Percentiles rank a stretch among this genome's conserved stretches.
Evolutionary conservation across 2,113 vertebrate genomes (phyloP).

Genomic region (Oophaga pumilio): DNA sequence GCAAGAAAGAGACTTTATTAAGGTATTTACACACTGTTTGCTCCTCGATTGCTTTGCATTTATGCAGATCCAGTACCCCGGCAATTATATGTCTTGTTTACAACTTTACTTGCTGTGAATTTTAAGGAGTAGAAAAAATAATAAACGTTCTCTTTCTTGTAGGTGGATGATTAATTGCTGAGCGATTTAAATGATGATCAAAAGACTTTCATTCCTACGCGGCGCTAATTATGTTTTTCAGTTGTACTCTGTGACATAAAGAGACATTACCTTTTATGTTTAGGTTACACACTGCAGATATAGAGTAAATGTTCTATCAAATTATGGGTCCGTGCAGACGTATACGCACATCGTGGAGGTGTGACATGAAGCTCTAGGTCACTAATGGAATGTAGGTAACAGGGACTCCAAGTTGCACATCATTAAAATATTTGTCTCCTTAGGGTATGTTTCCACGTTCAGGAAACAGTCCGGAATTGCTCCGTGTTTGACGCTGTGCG

Average conservation of each 20-base stretch:
- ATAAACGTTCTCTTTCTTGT: conserved; percentile 34
- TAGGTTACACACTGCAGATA: background rate
- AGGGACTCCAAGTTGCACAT: too few relatives aligned
- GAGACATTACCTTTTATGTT: background rate
- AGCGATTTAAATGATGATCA: conserved; percentile 52
- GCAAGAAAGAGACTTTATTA: conserved; percentile 28
- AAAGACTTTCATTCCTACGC: conserved; percentile 52
- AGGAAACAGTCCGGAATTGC: too few relatives aligned
- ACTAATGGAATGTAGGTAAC: too few relatives aligned
- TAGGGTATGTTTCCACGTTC: too few relatives aligned
- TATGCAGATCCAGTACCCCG: conserved; percentile 17
- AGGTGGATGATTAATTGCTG: conserved; percentile 62
- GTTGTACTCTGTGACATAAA: background rate
- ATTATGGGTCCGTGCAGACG: too few relatives aligned
- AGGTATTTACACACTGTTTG: conserved; percentile 48
- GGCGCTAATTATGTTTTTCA: conserved; percentile 53
- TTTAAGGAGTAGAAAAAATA: conserved; percentile 38
- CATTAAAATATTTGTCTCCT: too few relatives aligned
- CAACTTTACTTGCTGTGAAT: conserved; percentile 33
- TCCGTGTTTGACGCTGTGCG: too few relatives aligned
- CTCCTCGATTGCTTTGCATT: background rate
- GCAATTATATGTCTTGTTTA: conserved; percentile 57
- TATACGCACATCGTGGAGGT: too few relatives aligned
- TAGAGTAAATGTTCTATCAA: background rate
- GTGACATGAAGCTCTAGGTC: background rate